phyloP scores from a whole-genome alignment of 2,797 vertebrate genomes.

The Acrocephalus scirpaceus region DNA sequence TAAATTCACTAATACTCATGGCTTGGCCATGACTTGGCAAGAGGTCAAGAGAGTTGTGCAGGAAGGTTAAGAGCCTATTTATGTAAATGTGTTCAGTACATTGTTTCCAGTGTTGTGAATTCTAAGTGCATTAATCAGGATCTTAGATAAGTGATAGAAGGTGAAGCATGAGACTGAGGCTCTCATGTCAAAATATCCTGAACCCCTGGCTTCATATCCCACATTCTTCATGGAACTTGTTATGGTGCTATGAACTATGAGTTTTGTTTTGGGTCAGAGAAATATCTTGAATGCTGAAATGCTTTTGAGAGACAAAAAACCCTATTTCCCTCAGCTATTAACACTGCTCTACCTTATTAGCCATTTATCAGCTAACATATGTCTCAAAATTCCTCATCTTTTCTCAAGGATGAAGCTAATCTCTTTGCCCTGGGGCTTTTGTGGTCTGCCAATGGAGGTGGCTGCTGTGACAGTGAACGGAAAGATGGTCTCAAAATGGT shows the following conservation, averaged over 20 bases:
- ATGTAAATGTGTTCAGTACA: background rate
- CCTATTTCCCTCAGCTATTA: background rate
- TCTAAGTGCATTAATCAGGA: background rate
- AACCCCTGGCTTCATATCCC: background rate
- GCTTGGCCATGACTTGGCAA: background rate
- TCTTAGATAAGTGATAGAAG: background rate
- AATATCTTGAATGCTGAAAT: background rate
- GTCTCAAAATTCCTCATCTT: background rate
- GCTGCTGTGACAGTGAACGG: constrained; percentile 27
- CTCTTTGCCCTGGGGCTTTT: constrained; percentile 16
- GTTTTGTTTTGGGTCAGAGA: background rate
- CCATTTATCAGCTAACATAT: background rate
- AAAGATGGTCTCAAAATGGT: constrained; percentile 29
- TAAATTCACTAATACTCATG: background rate
- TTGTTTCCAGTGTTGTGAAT: background rate
- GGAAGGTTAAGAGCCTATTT: background rate
- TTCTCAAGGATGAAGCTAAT: background rate
- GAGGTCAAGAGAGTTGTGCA: background rate
- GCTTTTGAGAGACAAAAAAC: background rate
- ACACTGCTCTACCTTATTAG: background rate
- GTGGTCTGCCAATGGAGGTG: background rate
- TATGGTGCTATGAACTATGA: background rate
- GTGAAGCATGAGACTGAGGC: background rate
- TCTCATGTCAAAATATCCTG: background rate
- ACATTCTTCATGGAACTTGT: background rate